Evolutionary conservation across 2,797 vertebrate species (phyloP).

Genomic region (Arnoldichthys spilopterus): DNA sequence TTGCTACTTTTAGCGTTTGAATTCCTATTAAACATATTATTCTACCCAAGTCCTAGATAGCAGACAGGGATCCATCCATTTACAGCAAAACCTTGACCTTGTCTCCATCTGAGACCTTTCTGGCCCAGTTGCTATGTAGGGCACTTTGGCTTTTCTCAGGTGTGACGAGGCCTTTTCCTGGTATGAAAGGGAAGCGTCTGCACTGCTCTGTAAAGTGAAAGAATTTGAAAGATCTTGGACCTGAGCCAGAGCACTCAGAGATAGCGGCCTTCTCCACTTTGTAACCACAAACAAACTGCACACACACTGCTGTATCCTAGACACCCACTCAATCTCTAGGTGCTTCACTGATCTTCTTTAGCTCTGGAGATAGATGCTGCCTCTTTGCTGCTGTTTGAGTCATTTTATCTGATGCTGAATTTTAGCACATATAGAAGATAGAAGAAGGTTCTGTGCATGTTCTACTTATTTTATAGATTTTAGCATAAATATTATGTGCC

Average conservation of each 20-base stretch:
- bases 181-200: slow-evolving; percentile 50
- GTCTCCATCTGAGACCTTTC: slow-evolving; percentile 37
- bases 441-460: background rate
- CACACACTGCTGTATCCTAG: slow-evolving; percentile 43
- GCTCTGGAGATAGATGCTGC: too few species aligned
- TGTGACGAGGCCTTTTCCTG: slow-evolving; percentile 58
- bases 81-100: slow-evolving; percentile 31
- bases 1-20: background rate
- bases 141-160: slow-evolving; percentile 49
- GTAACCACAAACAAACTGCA: slow-evolving; percentile 55
- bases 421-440: background rate
- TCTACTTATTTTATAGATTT: too few species aligned
- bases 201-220: slow-evolving; percentile 35
- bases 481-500: too few species aligned
- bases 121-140: slow-evolving; percentile 58
- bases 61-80: background rate
- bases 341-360: background rate
- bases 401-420: background rate
- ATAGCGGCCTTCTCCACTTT: slow-evolving; percentile 35
- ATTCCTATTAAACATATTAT: background rate
- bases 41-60: too few species aligned
- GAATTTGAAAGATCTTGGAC: slow-evolving; percentile 20
- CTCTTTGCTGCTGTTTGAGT: background rate
- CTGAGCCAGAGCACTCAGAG: slow-evolving; percentile 38
- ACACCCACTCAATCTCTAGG: background rate